Conservation (phyloP, 2,113 vertebrate genomes). For the Bubo bubo region DNA sequence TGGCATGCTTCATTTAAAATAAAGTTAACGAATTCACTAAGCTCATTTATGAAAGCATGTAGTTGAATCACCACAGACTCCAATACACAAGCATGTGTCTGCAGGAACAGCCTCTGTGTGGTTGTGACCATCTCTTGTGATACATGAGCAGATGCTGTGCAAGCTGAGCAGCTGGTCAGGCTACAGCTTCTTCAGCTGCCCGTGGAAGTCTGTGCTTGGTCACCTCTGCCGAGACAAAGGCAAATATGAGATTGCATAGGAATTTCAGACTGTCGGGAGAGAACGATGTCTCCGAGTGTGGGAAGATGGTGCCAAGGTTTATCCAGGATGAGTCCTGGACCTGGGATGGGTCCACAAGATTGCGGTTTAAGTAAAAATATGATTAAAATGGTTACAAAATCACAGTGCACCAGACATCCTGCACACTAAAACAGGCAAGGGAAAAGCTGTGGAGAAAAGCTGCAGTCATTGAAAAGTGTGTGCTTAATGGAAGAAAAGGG, state of each 20-base stretch:
- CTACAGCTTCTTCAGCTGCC: neutral
- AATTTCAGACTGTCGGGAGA: neutral
- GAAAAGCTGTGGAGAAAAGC: neutral
- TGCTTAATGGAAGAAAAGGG: neutral
- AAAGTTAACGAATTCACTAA: neutral
- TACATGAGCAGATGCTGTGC: neutral
- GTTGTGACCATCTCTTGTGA: neutral
- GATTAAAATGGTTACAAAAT: neutral
- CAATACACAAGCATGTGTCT: neutral
- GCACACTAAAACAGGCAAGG: neutral
- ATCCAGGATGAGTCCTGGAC: neutral
- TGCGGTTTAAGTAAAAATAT: neutral
- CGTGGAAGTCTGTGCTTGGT: neutral
- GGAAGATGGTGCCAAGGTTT: neutral
- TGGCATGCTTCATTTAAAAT: constrained; percentile 6
- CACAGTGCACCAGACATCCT: neutral
- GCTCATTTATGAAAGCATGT: neutral
- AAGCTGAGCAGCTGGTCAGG: neutral
- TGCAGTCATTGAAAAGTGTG: neutral
- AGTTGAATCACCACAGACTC: neutral
- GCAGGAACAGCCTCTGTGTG: neutral
- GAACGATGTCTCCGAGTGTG: neutral
- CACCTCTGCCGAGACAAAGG: neutral
- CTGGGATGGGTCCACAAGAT: neutral
- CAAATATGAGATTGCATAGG: neutral